Evolutionary conservation across 1,140 invertebrate genomes (phyloP), one percentile per base, ranked within the genome.

Genomic region (Sitophilus oryzae): DNA sequence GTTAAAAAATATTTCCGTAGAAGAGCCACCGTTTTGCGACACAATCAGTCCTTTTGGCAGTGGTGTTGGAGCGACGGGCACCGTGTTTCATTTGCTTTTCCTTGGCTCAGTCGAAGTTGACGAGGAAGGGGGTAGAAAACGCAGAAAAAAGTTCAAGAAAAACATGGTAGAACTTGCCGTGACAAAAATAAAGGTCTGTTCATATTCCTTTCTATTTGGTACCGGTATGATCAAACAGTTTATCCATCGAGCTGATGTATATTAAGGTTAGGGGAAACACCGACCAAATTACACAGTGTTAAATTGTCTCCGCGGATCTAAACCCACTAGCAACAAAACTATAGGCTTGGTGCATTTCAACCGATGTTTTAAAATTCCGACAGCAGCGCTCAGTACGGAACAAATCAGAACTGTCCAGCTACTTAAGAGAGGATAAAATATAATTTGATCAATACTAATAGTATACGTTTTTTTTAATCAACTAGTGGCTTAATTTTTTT

Each of bases 141-240:
- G 82, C 59, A 80, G 84, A 69, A 85, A 84, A 74, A 76, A 86
- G 64, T 83, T 84, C 75, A 90, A 89, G 82, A 90, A 90, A 79
- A 82, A 86, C 76, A 90, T 90, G 83, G 94, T 96, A 62, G 93
- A 96, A 78, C 92, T 97, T 76, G 93, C 94, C 66, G 93, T 97
- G 67, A 88, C 88, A 67, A 89, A 93, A 77, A 93, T 97, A 66
- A 96, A 97, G 89, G 92, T 94, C 80, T 77, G 76, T 56, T 52
- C 37, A 44, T 58, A 43, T 38, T 55, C 43, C 58, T 45, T 22
- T 56, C 10, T 49, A 15, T 21, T 41, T 20, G n/a, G 18, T 50
- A 20, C 36, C 14, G 21, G 11, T 43, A 18, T 53, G 18, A 25
- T 15, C 38, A 23, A 21, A 2, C 21, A 4, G 23, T n/a, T 6